Evolutionary conservation across 2,888 invertebrate species (phyloP).

Genomic region (Spisula solida): DNA sequence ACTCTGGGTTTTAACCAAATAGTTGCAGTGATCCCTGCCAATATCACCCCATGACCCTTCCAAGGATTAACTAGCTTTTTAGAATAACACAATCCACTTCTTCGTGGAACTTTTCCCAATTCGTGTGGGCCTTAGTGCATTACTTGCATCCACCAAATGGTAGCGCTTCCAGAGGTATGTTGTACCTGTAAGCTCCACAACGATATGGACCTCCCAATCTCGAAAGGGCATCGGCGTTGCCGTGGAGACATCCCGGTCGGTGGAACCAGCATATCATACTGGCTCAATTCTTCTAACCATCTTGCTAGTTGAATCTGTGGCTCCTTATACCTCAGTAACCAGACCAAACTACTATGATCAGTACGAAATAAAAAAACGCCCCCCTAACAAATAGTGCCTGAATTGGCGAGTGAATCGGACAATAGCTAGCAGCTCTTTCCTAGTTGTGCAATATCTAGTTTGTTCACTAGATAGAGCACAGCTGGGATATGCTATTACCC

Average conservation of each 20-base stretch:
- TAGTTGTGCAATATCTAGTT: not conserved
- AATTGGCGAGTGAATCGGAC: not conserved
- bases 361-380: not conserved
- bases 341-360: conserved; percentile 12
- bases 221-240: not conserved
- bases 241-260: not conserved
- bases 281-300: conserved; percentile 14
- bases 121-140: no score
- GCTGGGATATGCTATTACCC: conserved; percentile 5
- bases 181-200: no score
- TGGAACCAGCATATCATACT: conserved; percentile 24
- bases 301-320: conserved; percentile 26
- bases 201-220: no score
- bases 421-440: not conserved
- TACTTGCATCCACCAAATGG: no score
- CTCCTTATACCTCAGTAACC: not conserved
- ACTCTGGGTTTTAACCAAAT: not conserved
- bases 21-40: not conserved
- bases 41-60: not conserved
- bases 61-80: not conserved
- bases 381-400: conserved; percentile 1
- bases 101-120: no score
- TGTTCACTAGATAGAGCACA: not conserved
- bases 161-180: no score
- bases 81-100: no score